Base-by-base conservation (phyloP, 2,888 invertebrate genomes). In the Prostheceraeus crozeri region DNA sequence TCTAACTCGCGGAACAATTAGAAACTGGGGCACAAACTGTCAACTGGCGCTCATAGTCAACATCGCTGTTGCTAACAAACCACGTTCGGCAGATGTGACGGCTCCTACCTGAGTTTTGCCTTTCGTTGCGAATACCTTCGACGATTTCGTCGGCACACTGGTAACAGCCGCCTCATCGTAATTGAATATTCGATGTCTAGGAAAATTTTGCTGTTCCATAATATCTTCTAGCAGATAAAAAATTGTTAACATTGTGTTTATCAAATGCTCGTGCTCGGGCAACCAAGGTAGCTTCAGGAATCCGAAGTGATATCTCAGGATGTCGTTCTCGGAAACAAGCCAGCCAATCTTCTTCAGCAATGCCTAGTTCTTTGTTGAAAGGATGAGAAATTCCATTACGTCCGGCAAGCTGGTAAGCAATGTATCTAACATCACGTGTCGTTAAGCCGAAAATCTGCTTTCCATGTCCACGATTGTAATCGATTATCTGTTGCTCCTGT, bases 1-100 rank as follows among this genome's bases (percentile, higher is more conserved):
- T 30, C 69, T 56, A 55, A 66, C 62, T 60, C 70, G 61, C 16
- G 69, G 70, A 63, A 72, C 71, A 25, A 69, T 65, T 8, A 63
- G 48, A 62, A 68, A 61, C 2, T 66, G 66, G n/a, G 66, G 67
- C 16, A 68, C 14, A 35, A 52, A 64, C n/a, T 16, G 57, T 21
- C 66, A 65, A 8, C 62, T 55, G 3, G 65, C 66, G 51, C 56
- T 68, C 54, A 64, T 57, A 10, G 64, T 59, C 55, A 65, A 65
- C 1, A 65, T 23, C 11, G 66, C 57, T 6, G 66, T 65, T 11
- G 64, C 64, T 8, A 35, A 16, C 35, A 33, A 46, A 3, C 66
- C 64, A 28, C 62, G 19, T 36, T 66, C 63, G 51, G 31, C 65
- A 60, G 64, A 63, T 31, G 64, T 61, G 2, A 14, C 19, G 36